Base-by-base conservation (phyloP, 2,797 vertebrate species). In the Heliangelus exortis region DNA sequence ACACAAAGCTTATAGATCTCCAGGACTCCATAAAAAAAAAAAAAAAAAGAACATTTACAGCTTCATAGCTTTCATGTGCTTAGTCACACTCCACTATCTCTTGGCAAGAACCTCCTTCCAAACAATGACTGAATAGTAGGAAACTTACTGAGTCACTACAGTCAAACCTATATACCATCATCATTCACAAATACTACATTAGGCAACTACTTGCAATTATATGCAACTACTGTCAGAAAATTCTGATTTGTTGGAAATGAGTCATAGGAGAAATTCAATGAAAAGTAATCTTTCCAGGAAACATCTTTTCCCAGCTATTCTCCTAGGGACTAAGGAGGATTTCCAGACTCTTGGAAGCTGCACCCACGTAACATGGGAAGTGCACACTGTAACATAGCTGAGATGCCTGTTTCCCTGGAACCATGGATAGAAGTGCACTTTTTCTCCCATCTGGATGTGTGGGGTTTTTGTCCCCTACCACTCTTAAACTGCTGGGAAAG, bases 281-380 rank as follows among this genome's bases (percentile, higher is more conserved):
- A 83, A 68, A 85, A 72, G 22, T 26, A 12, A 61, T 77, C 65
- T 65, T 94, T 90, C 59, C 57, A 87, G 74, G 59, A 84, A 95
- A 87, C 10, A 16, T 51, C 89, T 7, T 50, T 59, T 59, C 65
- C 53, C 61, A 47, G 29, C 18, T 74, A 10, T 68, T 67, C 45
- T 82, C 51, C 55, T 58, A 3, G 80, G 43, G 69, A 33, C 34
- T 84, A 15, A 43, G 34, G 48, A 92, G 78, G 51, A 39, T 58
- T 90, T 71, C 63, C 81, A 89, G 81, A 33, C n/a, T 73, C 45
- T 41, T 53, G 22, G 33, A 73, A 79, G 53, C 71, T 92, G 67
- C 53, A 69, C 72, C 75, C 81, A 74, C 0, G 0, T 10, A 67
- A 39, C 71, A 28, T 0, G 0, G 34, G 57, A 54, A 76, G 15